These are phyloP conservation scores for Diachasma alloeum DNA, from an alignment of 1,140 invertebrate species.

Conservation along the genomic window DNA sequence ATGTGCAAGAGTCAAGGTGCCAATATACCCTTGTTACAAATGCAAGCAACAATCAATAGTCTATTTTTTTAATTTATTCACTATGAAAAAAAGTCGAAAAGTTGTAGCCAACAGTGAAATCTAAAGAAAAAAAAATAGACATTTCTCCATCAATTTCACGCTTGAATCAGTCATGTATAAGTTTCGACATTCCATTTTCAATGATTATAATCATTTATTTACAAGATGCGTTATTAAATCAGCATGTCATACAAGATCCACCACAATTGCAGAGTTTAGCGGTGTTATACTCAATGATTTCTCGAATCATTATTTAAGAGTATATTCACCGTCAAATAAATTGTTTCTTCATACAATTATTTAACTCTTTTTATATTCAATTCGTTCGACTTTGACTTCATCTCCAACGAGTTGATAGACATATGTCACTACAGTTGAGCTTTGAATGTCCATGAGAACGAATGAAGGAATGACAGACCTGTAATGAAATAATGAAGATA, in stretches of 20 bases:
- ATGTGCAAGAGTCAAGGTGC: too few species aligned
- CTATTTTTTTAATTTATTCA: too few species aligned
- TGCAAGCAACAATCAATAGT: too few species aligned
- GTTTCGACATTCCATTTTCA: not conserved
- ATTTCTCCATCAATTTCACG: too few species aligned
- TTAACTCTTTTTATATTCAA: constrained; percentile 94
- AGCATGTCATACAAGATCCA: not conserved
- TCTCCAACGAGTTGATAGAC: constrained; percentile 97
- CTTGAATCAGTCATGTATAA: too few species aligned
- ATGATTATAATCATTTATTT: not conserved
- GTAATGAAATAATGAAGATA: constrained; percentile 54
- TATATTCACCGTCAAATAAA: not conserved
- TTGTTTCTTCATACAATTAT: not conserved
- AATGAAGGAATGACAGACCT: constrained; percentile 95
- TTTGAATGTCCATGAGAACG: constrained; percentile 98
- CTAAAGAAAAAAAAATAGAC: too few species aligned
- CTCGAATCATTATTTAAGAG: not conserved
- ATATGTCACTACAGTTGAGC: constrained; percentile 96
- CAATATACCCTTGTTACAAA: too few species aligned
- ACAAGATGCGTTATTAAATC: not conserved
- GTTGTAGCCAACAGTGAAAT: too few species aligned
- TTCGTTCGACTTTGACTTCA: constrained; percentile 98
- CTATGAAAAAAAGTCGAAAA: too few species aligned
- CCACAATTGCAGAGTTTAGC: not conserved
- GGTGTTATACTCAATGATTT: not conserved